phyloP scores from a whole-genome alignment of 2,888 invertebrate genomes.

The Dryocosmus kuriphilus region DNA sequence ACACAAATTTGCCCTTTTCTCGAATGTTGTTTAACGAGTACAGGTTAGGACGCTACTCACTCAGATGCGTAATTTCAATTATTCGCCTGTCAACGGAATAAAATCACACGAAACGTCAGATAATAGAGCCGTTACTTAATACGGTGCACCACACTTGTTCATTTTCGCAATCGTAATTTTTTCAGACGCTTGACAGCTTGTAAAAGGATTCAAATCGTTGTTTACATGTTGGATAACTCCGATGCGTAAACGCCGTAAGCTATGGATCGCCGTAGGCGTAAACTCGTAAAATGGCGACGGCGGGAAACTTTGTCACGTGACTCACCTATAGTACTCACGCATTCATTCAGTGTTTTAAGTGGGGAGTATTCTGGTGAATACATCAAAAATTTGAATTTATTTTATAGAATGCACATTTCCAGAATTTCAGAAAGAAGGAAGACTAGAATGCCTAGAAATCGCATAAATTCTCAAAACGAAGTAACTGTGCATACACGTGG shows the following conservation, averaged over 20 bases:
- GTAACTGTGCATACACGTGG: too few species aligned
- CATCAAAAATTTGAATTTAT: too few species aligned
- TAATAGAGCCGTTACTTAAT: not conserved
- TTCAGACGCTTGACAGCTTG: slow-evolving; percentile 10
- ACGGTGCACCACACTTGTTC: not conserved
- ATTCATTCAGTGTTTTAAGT: slow-evolving; percentile 10
- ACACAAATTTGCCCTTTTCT: not conserved
- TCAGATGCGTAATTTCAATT: slow-evolving; percentile 25
- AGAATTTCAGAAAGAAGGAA: too few species aligned
- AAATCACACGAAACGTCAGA: not conserved
- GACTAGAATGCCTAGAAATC: too few species aligned
- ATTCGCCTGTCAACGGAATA: slow-evolving; percentile 18
- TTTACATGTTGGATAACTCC: slow-evolving; percentile 33
- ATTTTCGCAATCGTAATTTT: not conserved
- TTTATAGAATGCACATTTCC: too few species aligned
- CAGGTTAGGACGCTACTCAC: slow-evolving; percentile 51
- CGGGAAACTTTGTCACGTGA: slow-evolving; percentile 37
- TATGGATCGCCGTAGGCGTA: too few species aligned
- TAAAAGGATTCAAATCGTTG: slow-evolving; percentile 36
- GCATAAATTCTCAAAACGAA: too few species aligned
- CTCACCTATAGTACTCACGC: slow-evolving; percentile 8
- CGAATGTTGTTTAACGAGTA: slow-evolving; percentile 18
- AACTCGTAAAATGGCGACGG: slow-evolving; percentile 26
- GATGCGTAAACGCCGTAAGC: slow-evolving; percentile 29
- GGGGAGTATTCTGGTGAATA: not conserved